phyloP scores from a whole-genome alignment of 2,113 vertebrate genomes.

The Ondatra zibethicus region DNA sequence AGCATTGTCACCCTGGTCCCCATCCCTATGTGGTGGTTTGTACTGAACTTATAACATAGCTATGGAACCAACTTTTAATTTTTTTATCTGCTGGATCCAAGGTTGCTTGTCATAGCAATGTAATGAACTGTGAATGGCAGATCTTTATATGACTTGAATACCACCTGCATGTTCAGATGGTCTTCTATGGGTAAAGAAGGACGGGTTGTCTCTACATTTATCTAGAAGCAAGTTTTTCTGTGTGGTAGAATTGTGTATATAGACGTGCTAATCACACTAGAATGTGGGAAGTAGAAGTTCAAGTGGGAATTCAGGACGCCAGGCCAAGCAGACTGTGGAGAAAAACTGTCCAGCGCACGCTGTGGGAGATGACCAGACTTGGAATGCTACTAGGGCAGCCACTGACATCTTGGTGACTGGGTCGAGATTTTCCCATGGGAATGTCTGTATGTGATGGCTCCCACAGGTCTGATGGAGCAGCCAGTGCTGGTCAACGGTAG shows the following conservation, averaged over 20 bases:
- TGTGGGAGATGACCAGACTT: neutral
- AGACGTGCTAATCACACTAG: neutral
- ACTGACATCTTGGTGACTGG: neutral
- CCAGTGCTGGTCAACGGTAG: neutral
- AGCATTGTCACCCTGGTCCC: neutral
- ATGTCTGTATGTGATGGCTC: neutral
- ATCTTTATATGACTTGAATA: neutral
- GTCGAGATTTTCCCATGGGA: neutral
- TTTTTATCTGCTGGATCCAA: neutral
- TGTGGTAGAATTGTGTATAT: neutral
- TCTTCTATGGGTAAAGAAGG: neutral
- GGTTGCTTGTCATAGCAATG: neutral
- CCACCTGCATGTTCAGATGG: neutral
- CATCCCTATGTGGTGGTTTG: neutral
- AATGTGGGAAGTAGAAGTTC: neutral
- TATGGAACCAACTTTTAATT: neutral
- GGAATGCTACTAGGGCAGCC: neutral
- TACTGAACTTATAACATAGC: neutral
- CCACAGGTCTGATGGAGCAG: neutral
- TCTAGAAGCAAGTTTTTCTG: neutral
- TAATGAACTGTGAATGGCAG: neutral
- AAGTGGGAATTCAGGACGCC: neutral
- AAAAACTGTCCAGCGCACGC: neutral
- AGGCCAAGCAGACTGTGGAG: neutral
- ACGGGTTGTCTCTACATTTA: neutral